Evolutionary conservation across 2,797 vertebrate genomes (phyloP), one percentile per base, ranked within the genome.

Genomic region (Lacerta agilis): DNA sequence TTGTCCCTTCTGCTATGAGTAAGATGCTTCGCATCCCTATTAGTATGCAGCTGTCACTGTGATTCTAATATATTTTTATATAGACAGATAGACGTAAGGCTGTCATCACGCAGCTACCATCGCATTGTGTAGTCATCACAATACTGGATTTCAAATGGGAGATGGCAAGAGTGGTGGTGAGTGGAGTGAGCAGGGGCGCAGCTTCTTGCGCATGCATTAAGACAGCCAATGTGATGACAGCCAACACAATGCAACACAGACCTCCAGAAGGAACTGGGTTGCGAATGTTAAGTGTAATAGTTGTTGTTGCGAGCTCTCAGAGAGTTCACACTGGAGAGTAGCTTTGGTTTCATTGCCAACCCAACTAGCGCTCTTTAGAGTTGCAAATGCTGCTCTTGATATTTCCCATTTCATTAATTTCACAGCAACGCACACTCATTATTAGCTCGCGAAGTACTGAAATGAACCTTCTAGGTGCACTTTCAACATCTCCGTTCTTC

Each of bases 401-500:
- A 45, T 88, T 79, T 61, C 64, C 15, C 38, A 69, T 45, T 82
- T 43, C 64, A 82, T 33, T 69, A 43, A 69, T 82, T 69, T n/a
- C 64, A 75, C 33, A 81, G 27, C 41, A 66, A 33, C 69, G 38
- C 49, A 71, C 36, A 43, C 27, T 66, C 71, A 85, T 69, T 75
- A 89, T 76, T 78, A 81, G 72, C 58, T 18, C 8, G 75, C 71
- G 45, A 86, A 85, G 25, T 75, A 75, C 45, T 67, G 77, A 75
- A 85, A 75, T 85, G 61, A 4, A 67, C 41, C 33, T 81, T 55
- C n/a, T 41, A 66, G 4, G 11, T 76, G 83, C 85, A 75, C 27
- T 78, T 83, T 79, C 75, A 84, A 83, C 75, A 83, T 58, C 69
- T 38, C 61, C 79, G 8, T 75, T 38, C 49, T 83, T 55, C 45